These are phyloP conservation scores for Nasua narica DNA, from an alignment of 2,797 vertebrate genomes.

Conservation along the genomic window DNA sequence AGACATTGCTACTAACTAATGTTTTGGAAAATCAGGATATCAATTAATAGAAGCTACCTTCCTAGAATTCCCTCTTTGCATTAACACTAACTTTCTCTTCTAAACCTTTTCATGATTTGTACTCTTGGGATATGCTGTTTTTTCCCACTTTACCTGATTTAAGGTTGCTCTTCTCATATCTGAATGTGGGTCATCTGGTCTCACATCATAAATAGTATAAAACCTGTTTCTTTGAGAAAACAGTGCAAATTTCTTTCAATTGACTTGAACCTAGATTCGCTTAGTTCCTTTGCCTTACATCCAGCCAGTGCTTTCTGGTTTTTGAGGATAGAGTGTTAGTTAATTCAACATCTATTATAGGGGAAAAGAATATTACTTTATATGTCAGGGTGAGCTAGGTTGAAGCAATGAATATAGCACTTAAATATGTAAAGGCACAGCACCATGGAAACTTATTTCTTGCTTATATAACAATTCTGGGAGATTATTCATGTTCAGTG, in stretches of 20 bases:
- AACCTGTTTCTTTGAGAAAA: not conserved
- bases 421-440: not conserved
- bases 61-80: not conserved
- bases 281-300: not conserved
- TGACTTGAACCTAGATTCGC: not conserved
- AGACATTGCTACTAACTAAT: constrained; percentile 61
- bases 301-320: not conserved
- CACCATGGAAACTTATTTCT: not conserved
- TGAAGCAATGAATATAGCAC: not conserved
- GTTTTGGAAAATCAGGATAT: constrained; percentile 66
- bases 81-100: not conserved
- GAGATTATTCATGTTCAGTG: not conserved
- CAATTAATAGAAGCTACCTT: constrained; percentile 27
- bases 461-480: not conserved
- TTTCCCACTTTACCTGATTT: not conserved
- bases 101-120: not conserved
- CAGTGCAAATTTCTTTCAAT: not conserved
- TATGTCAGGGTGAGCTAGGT: not conserved
- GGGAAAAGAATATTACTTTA: not conserved
- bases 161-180: not conserved
- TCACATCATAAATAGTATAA: not conserved
- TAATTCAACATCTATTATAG: not conserved
- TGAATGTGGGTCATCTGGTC: not conserved
- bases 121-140: not conserved
- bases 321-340: not conserved